Percentiles rank a stretch among this genome's conserved stretches.
Conservation (phyloP, 2,888 invertebrate genomes). For the Drosophila subsilvestris region DNA sequence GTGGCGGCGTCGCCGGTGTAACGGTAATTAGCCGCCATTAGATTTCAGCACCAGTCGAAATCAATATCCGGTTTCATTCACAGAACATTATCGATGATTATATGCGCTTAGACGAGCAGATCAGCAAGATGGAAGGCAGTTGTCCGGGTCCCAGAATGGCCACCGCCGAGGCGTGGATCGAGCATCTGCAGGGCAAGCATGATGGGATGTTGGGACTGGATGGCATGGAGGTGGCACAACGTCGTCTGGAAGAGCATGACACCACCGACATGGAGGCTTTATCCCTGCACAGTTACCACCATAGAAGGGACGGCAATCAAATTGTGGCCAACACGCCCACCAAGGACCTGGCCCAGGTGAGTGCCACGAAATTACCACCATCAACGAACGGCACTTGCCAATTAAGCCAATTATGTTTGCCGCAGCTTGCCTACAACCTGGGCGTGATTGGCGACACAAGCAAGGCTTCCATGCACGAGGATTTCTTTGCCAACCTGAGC, state of each 20-base stretch:
- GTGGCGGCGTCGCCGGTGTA: constrained; percentile 37
- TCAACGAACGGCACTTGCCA: constrained; percentile 2
- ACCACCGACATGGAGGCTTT: constrained; percentile 15
- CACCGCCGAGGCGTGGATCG: constrained; percentile 83
- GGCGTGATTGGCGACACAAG: constrained; percentile 80
- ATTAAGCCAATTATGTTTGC: neutral
- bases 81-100: constrained; percentile 79
- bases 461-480: constrained; percentile 83
- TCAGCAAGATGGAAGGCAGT: constrained; percentile 79
- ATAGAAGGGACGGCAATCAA: constrained; percentile 53
- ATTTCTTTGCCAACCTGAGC: constrained; percentile 83
- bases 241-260: constrained; percentile 1
- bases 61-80: neutral
- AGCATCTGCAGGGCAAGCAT: constrained; percentile 80
- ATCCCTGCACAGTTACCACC: constrained; percentile 37
- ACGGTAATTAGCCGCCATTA: constrained; percentile 41
- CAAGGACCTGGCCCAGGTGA: constrained; percentile 80
- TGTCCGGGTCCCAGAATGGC: constrained; percentile 83
- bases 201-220: constrained; percentile 72
- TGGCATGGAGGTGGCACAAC: constrained; percentile 32
- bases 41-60: neutral
- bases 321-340: constrained; percentile 77
- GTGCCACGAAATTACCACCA: constrained; percentile 51
- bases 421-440: constrained; percentile 81
- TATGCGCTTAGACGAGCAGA: constrained; percentile 81